Base-by-base conservation (phyloP, 2,113 vertebrate species). In the Rhodinocichla rosea region DNA sequence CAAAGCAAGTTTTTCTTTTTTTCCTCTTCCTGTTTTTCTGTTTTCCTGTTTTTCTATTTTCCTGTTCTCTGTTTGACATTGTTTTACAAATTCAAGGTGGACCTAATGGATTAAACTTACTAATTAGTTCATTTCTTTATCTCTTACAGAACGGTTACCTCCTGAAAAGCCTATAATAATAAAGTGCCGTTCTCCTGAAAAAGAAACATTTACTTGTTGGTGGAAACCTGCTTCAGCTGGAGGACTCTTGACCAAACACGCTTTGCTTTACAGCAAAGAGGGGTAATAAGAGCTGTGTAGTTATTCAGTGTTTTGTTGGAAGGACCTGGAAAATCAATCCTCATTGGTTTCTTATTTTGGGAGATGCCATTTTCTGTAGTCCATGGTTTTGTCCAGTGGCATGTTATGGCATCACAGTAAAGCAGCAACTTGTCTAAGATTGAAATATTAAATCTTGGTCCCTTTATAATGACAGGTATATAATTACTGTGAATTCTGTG, bases 131-230 rank as follows among this genome's bases (percentile, higher is more conserved):
- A 47, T 74, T 91, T 67, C 20, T 89, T 74, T 62, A 3, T 62
- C 9, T 86, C 17, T 63, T 77, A 27, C 71, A 97, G 95, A 81
- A 67, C 12, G 15, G 30, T 83, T 82, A 59, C 71, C 86, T 74
- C 96, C 96, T 70, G 92, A 80, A 93, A 97, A 96, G 35, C 96
- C 96, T 74, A 71, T 80, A 15, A 97, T 97, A 86, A 70, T 74
- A 89, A 97, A 97, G 75, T 97, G 96, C 13, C 96, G 96, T 39
- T 97, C 96, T 77, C 96, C 96, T 74, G 96, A 97, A 90, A 97
- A 97, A 39, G 96, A 97, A 90, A 97, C 96, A 6, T 97, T 97
- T 86, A 97, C 90, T 53, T 97, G 96, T 50, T 97, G 96, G 96
- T 97, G 96, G 96, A 95, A 97, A 81, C 95, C 95, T 59, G 92